Evolutionary conservation across 1,140 invertebrate species (phyloP), one percentile per base, ranked within the genome.

Genomic region (Parasteatoda tepidariorum): DNA sequence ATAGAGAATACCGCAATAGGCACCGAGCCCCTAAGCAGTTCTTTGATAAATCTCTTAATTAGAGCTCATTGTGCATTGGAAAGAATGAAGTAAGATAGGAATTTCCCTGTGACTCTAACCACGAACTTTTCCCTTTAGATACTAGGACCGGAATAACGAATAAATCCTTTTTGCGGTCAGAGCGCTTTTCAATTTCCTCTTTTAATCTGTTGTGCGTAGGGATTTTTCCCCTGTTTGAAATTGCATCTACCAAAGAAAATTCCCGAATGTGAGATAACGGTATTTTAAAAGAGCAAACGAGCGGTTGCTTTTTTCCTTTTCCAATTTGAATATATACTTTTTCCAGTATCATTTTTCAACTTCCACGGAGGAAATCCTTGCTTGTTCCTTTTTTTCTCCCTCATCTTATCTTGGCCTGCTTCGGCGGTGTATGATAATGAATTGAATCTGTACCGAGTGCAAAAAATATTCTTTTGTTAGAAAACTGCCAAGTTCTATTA

Each of bases 11-110:
- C 18, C 38, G 38, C 38, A 48, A 48, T 48, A 18, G 9, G 38
- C 38, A 13, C 38, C 9, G 4, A 48, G 38, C 18, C 31, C 76
- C 75, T 48, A 0, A 2, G n/a, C 26, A 1, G 54, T 24, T 41
- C 64, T 79, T 79, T 79, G 76, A 68, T 79, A 79, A 79, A 79
- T 79, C 76, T 68, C 64, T 79, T 79, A 79, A 79, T 79, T 79
- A 79, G 76, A 15, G 62, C 76, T 68, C 76, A 79, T 79, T 79
- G 76, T 79, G 76, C 55, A 5, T 48, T 9, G 22, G 64, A 79
- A 79, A 48, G 66, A 67, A 28, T 31, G 41, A 26, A 34, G 28
- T 79, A 79, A 79, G 64, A 79, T 66, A 79, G 76, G 70, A 59
- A 79, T 64, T 79, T 79, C 48, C 76, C 76, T 18, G n/a, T n/a